A percentile compares a stretch with the other conserved stretches of the same genome.
Evolutionary conservation across 2,888 invertebrate species (phyloP).

Genomic region (Tanytarsus gracilentus): DNA sequence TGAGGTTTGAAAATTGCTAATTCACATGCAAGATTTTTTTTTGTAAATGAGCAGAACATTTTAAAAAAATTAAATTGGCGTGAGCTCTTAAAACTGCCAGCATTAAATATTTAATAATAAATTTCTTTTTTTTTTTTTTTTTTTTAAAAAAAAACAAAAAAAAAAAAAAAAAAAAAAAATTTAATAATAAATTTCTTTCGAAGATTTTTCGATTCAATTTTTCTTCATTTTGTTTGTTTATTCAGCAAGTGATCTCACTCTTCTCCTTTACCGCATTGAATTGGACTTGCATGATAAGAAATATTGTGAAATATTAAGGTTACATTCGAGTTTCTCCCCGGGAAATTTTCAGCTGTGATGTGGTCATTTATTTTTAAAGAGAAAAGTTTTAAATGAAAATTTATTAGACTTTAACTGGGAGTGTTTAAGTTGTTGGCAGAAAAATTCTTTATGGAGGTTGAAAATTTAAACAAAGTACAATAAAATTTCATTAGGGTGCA

Average conservation of each 20-base stretch:
- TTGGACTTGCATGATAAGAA: too few species aligned
- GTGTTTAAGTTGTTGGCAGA: too few species aligned
- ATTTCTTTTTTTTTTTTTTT: neutral
- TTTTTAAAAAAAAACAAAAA: neutral
- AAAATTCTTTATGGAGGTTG: too few species aligned
- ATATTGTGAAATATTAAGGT: neutral
- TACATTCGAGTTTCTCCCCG: neutral
- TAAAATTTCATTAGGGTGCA: too few species aligned
- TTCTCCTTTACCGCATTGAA: too few species aligned
- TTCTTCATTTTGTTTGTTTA: slow-evolving; percentile 7
- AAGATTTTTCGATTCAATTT: slow-evolving; percentile 10
- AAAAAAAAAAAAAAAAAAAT: neutral
- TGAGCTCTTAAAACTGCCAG: neutral
- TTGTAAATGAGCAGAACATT: too few species aligned
- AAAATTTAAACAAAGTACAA: too few species aligned
- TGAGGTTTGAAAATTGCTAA: neutral
- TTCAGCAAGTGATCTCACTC: neutral
- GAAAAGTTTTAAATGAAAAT: too few species aligned
- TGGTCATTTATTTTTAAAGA: neutral
- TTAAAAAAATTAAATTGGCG: too few species aligned
- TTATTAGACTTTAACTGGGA: too few species aligned
- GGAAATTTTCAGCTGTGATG: neutral
- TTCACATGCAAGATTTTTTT: too few species aligned
- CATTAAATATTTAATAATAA: slow-evolving; percentile 18
- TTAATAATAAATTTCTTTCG: neutral